These are phyloP conservation scores for Brevimyrus niger DNA, from an alignment of 2,113 vertebrate genomes.

Conservation along the genomic window DNA sequence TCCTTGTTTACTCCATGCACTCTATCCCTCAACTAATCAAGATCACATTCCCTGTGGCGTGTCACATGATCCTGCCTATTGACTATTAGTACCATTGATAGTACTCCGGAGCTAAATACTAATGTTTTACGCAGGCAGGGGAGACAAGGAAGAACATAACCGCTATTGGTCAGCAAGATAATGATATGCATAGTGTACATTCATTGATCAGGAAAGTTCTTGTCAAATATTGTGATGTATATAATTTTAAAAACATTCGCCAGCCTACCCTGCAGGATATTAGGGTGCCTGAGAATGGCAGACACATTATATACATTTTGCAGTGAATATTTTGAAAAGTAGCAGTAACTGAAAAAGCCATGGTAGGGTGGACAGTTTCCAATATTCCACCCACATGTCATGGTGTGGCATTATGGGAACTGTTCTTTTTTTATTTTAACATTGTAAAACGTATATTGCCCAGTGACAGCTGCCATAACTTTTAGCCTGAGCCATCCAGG, in stretches of 20 bases:
- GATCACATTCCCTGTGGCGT: not conserved
- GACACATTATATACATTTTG: not conserved
- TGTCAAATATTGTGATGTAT: not conserved
- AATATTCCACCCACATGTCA: not conserved
- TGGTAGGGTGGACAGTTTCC: not conserved
- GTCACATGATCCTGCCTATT: not conserved
- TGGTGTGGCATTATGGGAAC: not conserved
- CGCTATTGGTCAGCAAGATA: not conserved
- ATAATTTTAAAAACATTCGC: not conserved
- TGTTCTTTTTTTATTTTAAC: not conserved
- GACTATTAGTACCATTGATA: not conserved
- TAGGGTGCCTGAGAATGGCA: not conserved
- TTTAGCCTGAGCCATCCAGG: not conserved
- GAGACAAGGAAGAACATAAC: not conserved
- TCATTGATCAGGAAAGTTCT: not conserved
- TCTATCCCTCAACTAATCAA: not conserved
- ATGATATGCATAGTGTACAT: not conserved
- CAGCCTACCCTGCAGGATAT: not conserved
- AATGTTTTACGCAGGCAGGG: not conserved
- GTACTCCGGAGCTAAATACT: not conserved
- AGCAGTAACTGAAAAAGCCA: not conserved
- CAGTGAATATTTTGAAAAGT: not conserved
- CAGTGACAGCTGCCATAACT: not conserved
- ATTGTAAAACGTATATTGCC: not conserved
- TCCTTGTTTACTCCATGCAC: not conserved